Evolutionary conservation across 2,113 vertebrate genomes (phyloP), one percentile per base, ranked within the genome.

Genomic region (Haplochromis burtoni): DNA sequence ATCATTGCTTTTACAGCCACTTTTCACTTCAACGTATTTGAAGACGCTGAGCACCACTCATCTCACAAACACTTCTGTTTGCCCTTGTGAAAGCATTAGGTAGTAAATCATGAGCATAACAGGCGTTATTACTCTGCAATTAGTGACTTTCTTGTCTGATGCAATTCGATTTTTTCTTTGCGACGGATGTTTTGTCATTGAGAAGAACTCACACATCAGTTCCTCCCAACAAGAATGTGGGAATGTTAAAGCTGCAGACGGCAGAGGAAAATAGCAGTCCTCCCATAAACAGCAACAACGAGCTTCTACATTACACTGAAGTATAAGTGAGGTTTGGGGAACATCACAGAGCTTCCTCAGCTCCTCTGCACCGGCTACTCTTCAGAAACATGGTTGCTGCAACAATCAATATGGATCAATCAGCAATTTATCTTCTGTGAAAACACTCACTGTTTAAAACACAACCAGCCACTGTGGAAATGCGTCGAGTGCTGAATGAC

Each of bases 291-390:
- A 81, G 57, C 82, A 82, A 79, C 57, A 81, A 82, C 79, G 59
- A 85, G 86, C 81, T 78, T 55, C 31, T 38, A 35, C 84, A 92
- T 92, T 92, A 86, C 91, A 91, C 86, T 88, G 49, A 87, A 80
- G 19, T 11, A 59, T 9, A 5, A 79, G 35, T 10, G 21, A 79
- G 63, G 79, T 84, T 86, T 86, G 17, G 4, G 40, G 29, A 85
- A 81, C 51, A 80, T 88, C 81, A 61, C 26, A 73, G n/a, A 80
- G 42, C 35, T 51, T 87, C 54, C 59, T 85, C 14, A 10, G 73
- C 66, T 73, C 68, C 24, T 78, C 81, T 92, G 71, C 38, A 83
- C 80, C 21, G 57, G 71, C 81, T 49, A 2, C 26, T 84, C 71
- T 81, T 14, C 81, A 86, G 33, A n/a, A 86, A 55, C 53, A 45